Evolutionary conservation across 1,140 invertebrate genomes (phyloP), one percentile per base, ranked within the genome.

Genomic region (Glomeris maerens): DNA sequence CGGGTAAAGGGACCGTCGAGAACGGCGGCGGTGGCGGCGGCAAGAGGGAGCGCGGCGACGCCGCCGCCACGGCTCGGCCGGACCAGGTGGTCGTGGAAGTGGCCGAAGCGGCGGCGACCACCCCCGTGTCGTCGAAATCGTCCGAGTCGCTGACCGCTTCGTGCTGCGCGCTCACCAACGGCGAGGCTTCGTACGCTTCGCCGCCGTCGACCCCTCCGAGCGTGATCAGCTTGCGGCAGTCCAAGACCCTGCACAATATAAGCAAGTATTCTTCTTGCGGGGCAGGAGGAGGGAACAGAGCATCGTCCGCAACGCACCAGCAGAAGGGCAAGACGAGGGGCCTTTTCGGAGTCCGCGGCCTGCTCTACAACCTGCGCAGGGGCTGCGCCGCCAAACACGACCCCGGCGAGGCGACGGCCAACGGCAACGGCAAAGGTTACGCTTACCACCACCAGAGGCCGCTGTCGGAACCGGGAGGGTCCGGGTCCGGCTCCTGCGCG

Each of bases 211-310:
- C 40, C 5, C 40, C 40, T 7, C 40, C 40, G 5, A 42, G 25
- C 25, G 25, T 42, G 17, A 42, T 25, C 40, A 42, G 40, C 25
- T 25, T 42, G 17, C 4, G 40, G 25, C 40, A 42, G 40, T 42
- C 40, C 10, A 42, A 42, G 17, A 42, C 40, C 20, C 20, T 42
- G 5, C 20, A 42, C 17, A 17, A 42, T 17, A 21, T 42, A 17
- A 42, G 25, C 25, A 17, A 25, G 20, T 42, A 21, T 21, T 5
- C 25, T 5, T 42, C 40, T 5, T 42, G 40, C 25, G 20, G 40
- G 40, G 25, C 40, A 42, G 20, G 17, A 25, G 40, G 5, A 25
- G 25, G 20, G 25, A 42, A 21, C 17, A 42, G 17, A 42, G 25
- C 25, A 5, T 21, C 17, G 17, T 21, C 25, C 4, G 20, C 5